Percentiles rank a stretch among this genome's conserved stretches.
phyloP scores from a whole-genome alignment of 2,888 invertebrate genomes.

The Sicus ferrugineus region DNA sequence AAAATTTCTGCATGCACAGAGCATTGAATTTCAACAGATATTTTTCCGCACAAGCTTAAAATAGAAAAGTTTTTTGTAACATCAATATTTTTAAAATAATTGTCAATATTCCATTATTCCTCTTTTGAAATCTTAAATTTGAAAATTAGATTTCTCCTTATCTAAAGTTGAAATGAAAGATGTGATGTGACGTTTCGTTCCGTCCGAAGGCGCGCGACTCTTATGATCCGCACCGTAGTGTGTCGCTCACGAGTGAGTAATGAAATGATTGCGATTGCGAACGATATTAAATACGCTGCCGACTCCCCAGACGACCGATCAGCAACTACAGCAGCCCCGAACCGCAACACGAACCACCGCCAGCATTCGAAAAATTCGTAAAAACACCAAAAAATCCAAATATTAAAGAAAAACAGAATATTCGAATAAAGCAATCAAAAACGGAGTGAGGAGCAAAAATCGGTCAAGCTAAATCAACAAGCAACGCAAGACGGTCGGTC shows the following conservation, averaged over 20 bases:
- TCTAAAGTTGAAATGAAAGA: no score
- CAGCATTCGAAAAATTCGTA: slow-evolving; percentile 22
- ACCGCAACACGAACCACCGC: slow-evolving; percentile 18
- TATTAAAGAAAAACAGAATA: background rate
- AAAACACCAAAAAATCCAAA: slow-evolving; percentile 21
- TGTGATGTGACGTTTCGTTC: no score
- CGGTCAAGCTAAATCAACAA: slow-evolving; percentile 13
- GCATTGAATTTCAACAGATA: no score
- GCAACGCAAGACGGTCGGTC: slow-evolving; percentile 7
- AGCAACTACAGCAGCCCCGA: slow-evolving; percentile 14
- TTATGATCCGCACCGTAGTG: slow-evolving; percentile 38
- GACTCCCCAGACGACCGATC: slow-evolving; percentile 32
- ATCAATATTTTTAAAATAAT: no score
- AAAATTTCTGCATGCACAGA: no score
- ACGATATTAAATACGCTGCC: slow-evolving; percentile 41
- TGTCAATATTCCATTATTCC: no score
- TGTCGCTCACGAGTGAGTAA: slow-evolving; percentile 42
- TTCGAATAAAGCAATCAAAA: slow-evolving; percentile 6
- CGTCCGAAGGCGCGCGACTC: slow-evolving; percentile 1
- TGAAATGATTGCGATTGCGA: slow-evolving; percentile 40
- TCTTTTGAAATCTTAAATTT: no score
- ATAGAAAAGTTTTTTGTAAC: no score
- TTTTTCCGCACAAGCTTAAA: no score
- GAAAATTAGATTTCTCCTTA: no score
- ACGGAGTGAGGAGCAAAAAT: background rate